Evolutionary conservation across 2,113 vertebrate species (phyloP).

Genomic region (Ptilonorhynchus violaceus): DNA sequence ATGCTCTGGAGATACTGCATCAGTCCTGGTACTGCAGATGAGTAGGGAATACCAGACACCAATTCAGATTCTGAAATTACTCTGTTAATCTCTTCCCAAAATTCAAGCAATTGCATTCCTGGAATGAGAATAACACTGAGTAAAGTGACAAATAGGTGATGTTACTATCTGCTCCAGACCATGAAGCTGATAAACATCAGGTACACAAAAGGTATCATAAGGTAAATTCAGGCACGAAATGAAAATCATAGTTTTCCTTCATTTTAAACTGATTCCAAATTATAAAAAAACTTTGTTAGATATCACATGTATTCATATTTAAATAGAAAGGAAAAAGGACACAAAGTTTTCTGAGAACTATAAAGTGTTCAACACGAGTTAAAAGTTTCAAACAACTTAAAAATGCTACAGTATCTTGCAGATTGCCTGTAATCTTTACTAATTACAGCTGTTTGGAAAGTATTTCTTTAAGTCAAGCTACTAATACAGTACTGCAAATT

Average conservation of each 20-base stretch:
- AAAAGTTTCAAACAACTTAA: not conserved
- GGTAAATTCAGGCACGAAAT: not conserved
- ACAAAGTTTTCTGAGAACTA: not conserved
- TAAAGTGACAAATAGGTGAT: not conserved
- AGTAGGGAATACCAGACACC: slow-evolving; percentile 27
- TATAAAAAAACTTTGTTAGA: not conserved
- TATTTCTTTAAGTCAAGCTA: not conserved
- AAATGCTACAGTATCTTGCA: not conserved
- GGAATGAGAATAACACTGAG: slow-evolving; percentile 15
- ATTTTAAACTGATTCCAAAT: not conserved
- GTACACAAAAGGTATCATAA: not conserved
- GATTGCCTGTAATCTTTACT: not conserved
- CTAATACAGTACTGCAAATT: not conserved
- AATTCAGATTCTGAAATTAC: slow-evolving; percentile 82
- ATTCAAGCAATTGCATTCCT: slow-evolving; percentile 73
- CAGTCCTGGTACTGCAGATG: slow-evolving; percentile 74
- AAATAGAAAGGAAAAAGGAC: not conserved
- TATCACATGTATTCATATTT: not conserved
- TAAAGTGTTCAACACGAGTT: not conserved
- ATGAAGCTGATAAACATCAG: not conserved
- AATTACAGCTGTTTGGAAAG: not conserved
- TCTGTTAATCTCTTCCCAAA: slow-evolving; percentile 72
- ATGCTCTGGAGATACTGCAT: slow-evolving; percentile 88
- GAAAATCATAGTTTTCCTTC: not conserved
- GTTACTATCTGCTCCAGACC: not conserved